Base-by-base conservation (phyloP, 2,113 vertebrate genomes). In the Elephas maximus region DNA sequence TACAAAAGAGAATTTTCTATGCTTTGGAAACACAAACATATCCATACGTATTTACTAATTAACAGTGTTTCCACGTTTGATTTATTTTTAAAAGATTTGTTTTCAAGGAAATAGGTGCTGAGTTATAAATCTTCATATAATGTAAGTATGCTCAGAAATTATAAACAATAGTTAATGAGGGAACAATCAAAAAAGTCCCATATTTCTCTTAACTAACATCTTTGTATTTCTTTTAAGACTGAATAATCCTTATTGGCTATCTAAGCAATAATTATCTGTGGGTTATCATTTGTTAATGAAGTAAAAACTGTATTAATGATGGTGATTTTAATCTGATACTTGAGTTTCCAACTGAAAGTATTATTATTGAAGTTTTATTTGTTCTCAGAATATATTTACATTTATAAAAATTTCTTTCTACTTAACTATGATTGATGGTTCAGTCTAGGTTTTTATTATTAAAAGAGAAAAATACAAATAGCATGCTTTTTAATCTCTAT, bases 331-430 rank as follows among this genome's bases (percentile, higher is more conserved):
- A 69, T 62, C 15, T 41, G 33, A 81, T 60, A 41, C n/a, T 57
- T 88, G 37, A 24, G 5, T n/a, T 96, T 74, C 37, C 4, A 60
- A 7, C 60, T 88, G 45, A 79, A 73, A 93, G 26, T 24, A 51
- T 23, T 23, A 62, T 60, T 74, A 69, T 91, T 84, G 69, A 76
- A 91, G 33, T 26, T 91, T 65, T 48, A 92, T 92, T 81, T 57
- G 8, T 88, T 48, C 79, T 76, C 7, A 69, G 44, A 15, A 30
- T 85, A 45, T 18, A 84, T 73, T 84, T 89, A 73, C 26, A 23
- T 88, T 78, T 53, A 17, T 0, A 91, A 53, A 6, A 74, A 78
- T 18, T 95, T 76, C 67, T 44, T 83, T 33, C 14, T 20, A 33
- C 12, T 60, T 18, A 26, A 60, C 17, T 67, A 20, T 51, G 15